These are phyloP conservation scores for Pollicipes pollicipes DNA, from an alignment of 1,140 invertebrate genomes.

Conservation along the genomic window DNA sequence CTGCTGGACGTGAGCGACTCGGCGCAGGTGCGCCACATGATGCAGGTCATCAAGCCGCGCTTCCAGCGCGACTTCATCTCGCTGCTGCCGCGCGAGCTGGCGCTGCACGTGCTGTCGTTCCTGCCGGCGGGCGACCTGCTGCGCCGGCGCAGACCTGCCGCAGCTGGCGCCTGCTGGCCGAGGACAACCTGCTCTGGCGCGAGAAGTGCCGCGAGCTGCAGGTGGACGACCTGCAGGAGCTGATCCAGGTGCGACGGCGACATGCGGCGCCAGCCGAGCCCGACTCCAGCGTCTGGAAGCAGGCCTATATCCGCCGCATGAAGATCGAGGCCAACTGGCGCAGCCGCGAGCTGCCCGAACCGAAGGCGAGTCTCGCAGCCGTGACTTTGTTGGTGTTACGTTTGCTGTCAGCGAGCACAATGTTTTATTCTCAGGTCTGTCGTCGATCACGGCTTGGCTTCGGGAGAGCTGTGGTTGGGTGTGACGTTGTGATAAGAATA, in stretches of 20 bases:
- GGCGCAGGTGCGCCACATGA: constrained; percentile 30
- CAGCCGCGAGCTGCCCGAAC: constrained; percentile 33
- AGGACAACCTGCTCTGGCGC: constrained; percentile 93
- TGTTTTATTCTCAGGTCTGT: too few relatives aligned
- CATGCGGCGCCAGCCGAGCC: not conserved
- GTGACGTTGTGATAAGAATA: too few relatives aligned
- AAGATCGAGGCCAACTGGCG: constrained; percentile 94
- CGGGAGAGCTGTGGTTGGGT: too few relatives aligned
- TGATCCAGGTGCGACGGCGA: too few relatives aligned
- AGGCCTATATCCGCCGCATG: constrained; percentile 68
- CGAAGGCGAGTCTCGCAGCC: not conserved
- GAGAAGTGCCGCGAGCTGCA: constrained; percentile 69
- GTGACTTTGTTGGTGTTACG: too few relatives aligned
- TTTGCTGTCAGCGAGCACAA: too few relatives aligned
- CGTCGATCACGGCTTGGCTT: too few relatives aligned
- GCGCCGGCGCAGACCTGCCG: constrained; percentile 82
- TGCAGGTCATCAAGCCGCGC: constrained; percentile 92
- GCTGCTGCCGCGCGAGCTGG: constrained; percentile 80
- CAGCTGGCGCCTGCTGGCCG: constrained; percentile 87
- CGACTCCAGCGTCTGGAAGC: not conserved
- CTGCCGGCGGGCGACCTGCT: constrained; percentile 78
- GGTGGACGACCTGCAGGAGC: not conserved
- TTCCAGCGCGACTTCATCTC: constrained; percentile 97
- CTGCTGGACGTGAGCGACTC: constrained; percentile 75
- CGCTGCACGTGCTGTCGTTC: constrained; percentile 82